Conservation (phyloP, 2,888 invertebrate genomes). For the Diaphora mendica region DNA sequence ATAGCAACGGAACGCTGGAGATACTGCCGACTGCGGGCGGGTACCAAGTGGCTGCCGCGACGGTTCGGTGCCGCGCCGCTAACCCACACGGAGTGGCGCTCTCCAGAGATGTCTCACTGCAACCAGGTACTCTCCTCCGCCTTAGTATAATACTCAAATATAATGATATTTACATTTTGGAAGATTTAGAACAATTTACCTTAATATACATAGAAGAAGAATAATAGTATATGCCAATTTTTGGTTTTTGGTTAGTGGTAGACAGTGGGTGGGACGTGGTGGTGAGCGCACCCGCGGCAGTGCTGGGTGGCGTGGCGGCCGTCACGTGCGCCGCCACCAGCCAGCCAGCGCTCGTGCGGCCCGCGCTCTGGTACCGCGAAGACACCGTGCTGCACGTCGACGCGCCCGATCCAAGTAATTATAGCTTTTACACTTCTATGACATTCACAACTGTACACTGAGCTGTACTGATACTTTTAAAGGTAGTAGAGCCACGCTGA, state of each 20-base stretch:
- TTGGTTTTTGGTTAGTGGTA: conserved; percentile 48
- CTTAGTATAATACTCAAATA: not conserved
- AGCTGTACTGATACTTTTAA: too few species aligned
- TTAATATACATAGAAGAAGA: too few species aligned
- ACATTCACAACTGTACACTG: too few species aligned
- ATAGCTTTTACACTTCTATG: too few species aligned
- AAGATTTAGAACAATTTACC: too few species aligned
- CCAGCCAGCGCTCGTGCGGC: conserved; percentile 41
- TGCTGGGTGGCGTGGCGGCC: conserved; percentile 69
- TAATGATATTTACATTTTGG: not conserved
- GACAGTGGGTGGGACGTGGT: conserved; percentile 63
- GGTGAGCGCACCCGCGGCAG: conserved; percentile 52
- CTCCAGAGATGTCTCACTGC: conserved; percentile 91
- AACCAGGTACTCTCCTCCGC: conserved; percentile 86
- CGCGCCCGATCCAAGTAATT: conserved; percentile 86
- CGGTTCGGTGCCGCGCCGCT: conserved; percentile 89
- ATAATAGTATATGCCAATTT: not conserved
- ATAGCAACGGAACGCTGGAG: conserved; percentile 73
- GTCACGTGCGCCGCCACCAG: conserved; percentile 58
- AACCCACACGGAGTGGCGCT: conserved; percentile 91
- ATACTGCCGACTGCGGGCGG: conserved; percentile 54
- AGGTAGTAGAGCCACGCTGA: too few species aligned
- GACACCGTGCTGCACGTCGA: conserved; percentile 63
- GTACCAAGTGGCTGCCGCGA: conserved; percentile 32
- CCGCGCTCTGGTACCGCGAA: conserved; percentile 68